Evolutionary conservation across 2,888 invertebrate species (phyloP), one percentile per base, ranked within the genome.

Genomic region (Opisthograptis luteolata): DNA sequence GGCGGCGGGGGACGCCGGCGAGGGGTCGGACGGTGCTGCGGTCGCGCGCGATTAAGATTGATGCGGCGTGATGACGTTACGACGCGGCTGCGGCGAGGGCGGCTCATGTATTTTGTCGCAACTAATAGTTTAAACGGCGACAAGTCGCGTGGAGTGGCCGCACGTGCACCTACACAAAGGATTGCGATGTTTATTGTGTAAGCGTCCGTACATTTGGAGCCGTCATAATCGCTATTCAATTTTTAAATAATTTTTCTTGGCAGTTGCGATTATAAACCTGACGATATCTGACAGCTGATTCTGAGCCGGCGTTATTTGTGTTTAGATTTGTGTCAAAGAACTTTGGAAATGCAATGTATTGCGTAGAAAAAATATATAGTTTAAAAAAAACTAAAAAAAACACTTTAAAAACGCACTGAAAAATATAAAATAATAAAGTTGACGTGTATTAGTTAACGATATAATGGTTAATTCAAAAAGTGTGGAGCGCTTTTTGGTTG

Each of bases 51-150:
- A 82, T 82, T 81, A 78, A 71, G 72, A 76, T 79, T 77, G 83
- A 82, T 76, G 72, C 81, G 82, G 75, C 73, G 78, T 77, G 83
- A 84, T 82, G 84, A 82, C 76, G 74, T 79, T 80, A 82, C 81
- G 78, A 81, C 82, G 73, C 70, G 69, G 70, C 73, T 76, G 71
- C 61, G 76, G 79, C 76, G 68, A 60, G 75, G 72, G 73, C 17
- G 35, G 19, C 34, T 17, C 20, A 12, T 1, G 5, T 70, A 60
- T 65, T 58, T 66, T 64, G 67, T 58, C 62, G 55, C 65, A 30
- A 14, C 20, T 67, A 69, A 68, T 68, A 60, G 55, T 62, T 61
- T 60, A 64, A 66, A 55, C 56, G 31, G 9, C 24, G 46, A 42
- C 41, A 30, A 30, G 47, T 30, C 43, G 39, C 35, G 15, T 4